Base-by-base conservation (phyloP, 2,888 invertebrate genomes). In the Noctuana brunneofusca region DNA sequence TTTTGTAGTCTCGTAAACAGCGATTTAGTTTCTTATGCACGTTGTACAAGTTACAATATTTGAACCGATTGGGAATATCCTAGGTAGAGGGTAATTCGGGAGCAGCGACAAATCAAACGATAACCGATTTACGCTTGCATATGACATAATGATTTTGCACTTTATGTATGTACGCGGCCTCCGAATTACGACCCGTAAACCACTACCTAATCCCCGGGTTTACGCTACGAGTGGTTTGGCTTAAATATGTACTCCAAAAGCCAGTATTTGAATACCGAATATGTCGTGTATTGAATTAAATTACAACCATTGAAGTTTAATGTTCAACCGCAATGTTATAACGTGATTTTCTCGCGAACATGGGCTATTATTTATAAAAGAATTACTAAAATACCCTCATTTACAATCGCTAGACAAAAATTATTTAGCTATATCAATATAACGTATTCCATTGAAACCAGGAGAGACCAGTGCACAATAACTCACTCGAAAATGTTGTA, bases 401-500 rank as follows among this genome's bases (percentile, higher is more conserved):
- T 49, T 8, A 27, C 24, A 14, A 12, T 24, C 53, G 16, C 43
- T 56, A 46, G 35, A 35, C n/a, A 41, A 62, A 62, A 55, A 60
- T 35, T 58, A 65, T 68, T 66, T 66, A 66, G 59, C 41, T 55
- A 63, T 50, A 55, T 65, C 59, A 56, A 63, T 62, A 58, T 58
- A 73, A 67, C 24, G 71, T 75, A 72, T 74, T 75, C 76, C 76
- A 76, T 68, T 63, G 75, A 65, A 71, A 75, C 75, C 75, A 72
- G 72, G 79, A 78, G 78, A 78, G 81, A 81, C 81, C 79, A 83
- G 80, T 84, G 82, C 80, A 86, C 81, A 85, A 88, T 89, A 90
- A 89, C 87, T 90, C 89, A 87, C 83, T 83, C 81, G 80, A 85
- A 87, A 87, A 87, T 86, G 81, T 82, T 78, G 74, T 80, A 89